Base-by-base conservation (phyloP, 2,888 invertebrate genomes). In the Aquatica leii region DNA sequence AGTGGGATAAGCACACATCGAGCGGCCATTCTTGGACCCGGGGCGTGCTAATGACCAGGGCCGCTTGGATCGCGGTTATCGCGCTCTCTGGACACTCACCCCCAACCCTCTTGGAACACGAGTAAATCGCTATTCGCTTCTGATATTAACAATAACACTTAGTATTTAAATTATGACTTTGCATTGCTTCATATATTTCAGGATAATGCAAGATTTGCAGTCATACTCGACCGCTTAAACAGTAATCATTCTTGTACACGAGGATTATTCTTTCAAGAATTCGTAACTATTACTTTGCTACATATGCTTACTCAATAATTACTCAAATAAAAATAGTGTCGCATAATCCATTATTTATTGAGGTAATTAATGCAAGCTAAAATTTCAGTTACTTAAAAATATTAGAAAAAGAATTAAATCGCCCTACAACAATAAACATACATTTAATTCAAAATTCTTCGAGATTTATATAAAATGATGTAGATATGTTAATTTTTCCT, bases 131-230 rank as follows among this genome's bases (percentile, higher is more conserved):
- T 78, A 74, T 77, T 78, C 78, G 78, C 77, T 79, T 77, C 80
- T 78, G 80, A 80, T 81, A 81, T 81, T 81, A 81, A 81, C 81
- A 81, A 81, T 81, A 81, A 81, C 81, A 81, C 81, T 81, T 81
- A 80, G 80, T 80, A 81, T 81, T 81, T 81, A 81, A 81, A 81
- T 81, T 81, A 81, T 80, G 80, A 81, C 80, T 80, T 81, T 80
- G 81, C 80, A 80, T 81, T 80, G 81, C 80, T 79, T 77, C 80
- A 79, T 81, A 81, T 81, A 81, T 81, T 80, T 80, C 77, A 75
- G 73, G 79, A 80, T 78, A 81, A 81, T 81, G 80, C 80, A 80
- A 81, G 81, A 80, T 80, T 80, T 80, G 80, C 79, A 79, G 77
- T 76, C 75, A 61, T 50, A 20, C 43, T 24, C 65, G 40, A 56